Evolutionary conservation across 2,888 invertebrate genomes (phyloP), one percentile per base, ranked within the genome.

Genomic region (Sphinx pinastri): DNA sequence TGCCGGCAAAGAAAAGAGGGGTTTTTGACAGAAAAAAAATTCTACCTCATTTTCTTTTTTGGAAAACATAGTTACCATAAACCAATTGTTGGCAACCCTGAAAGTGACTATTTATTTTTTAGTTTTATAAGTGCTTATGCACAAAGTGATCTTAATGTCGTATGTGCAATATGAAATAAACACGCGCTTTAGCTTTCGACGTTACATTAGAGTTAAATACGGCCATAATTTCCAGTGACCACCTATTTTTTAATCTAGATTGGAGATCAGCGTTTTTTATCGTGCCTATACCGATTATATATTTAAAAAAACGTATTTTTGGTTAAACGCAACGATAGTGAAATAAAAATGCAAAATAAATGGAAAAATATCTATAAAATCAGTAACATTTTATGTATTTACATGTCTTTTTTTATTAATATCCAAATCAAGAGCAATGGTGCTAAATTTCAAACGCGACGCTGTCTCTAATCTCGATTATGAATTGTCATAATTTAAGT

Each of bases 101-200:
- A 25, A n/a, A 38, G 52, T 52, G 38, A 52, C 45, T 69, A 51
- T 14, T 58, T 59, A 69, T 70, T 70, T 72, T 68, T 67, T 66
- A 63, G 51, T 38, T 38, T 60, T 54, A 60, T 79, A 80, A 79
- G 88, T 88, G 87, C 84, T 83, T 76, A 79, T 77, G 84, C 86
- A 84, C 86, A 78, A 79, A 79, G 86, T 88, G 86, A 87, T 88
- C 84, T 86, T 75, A 79, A 80, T 75, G 75, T 77, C 76, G 72
- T 69, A 77, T 79, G 85, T 87, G 87, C 86, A 87, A 86, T 85
- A 80, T 75, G 38, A 5, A 38, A 78, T 76, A 75, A 75, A 80
- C 82, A 82, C 81, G 78, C 79, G 86, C 86, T 86, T 74, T 77
- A 77, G 85, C 84, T 85, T 83, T 80, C 79, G 78, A 82, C 45